Evolutionary conservation across 2,113 vertebrate species (phyloP).

Genomic region (Gobius niger): DNA sequence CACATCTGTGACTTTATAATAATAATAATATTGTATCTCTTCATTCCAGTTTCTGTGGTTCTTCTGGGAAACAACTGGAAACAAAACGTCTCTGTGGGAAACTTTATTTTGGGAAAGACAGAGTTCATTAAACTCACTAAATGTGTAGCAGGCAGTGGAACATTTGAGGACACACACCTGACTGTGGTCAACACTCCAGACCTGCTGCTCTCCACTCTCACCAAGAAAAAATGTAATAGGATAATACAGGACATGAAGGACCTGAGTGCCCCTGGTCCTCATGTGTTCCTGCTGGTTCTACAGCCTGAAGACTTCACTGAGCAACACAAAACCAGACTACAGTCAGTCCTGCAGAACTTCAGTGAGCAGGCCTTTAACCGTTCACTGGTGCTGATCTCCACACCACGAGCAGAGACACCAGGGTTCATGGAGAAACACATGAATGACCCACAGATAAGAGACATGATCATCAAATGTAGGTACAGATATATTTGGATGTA

Average conservation of each 20-base stretch:
- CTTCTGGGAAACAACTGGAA: too few species aligned
- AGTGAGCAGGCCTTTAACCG: not conserved
- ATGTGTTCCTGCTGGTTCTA: constrained; percentile 47
- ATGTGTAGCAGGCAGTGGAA: not conserved
- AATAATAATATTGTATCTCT: too few species aligned
- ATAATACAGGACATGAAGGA: not conserved
- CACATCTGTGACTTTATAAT: too few species aligned
- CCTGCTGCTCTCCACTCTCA: too few species aligned
- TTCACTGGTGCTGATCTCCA: not conserved
- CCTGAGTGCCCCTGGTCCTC: constrained; percentile 41
- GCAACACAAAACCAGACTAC: not conserved
- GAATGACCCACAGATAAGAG: not conserved
- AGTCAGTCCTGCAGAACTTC: constrained; percentile 3
- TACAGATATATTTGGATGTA: not conserved
- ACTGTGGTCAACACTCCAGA: too few species aligned
- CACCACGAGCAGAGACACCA: not conserved
- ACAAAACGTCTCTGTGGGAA: too few species aligned
- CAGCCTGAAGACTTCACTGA: constrained; percentile 20
- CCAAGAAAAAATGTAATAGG: too few species aligned
- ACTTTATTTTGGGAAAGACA: too few species aligned
- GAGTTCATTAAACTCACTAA: too few species aligned
- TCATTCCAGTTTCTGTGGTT: too few species aligned
- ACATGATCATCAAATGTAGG: not conserved
- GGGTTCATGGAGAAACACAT: not conserved
- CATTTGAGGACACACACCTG: not conserved